Percentiles rank a stretch among this genome's conserved stretches.
These are phyloP conservation scores for Odocoileus hemionus DNA, from an alignment of 2,113 vertebrate species.

Conservation along the genomic window DNA sequence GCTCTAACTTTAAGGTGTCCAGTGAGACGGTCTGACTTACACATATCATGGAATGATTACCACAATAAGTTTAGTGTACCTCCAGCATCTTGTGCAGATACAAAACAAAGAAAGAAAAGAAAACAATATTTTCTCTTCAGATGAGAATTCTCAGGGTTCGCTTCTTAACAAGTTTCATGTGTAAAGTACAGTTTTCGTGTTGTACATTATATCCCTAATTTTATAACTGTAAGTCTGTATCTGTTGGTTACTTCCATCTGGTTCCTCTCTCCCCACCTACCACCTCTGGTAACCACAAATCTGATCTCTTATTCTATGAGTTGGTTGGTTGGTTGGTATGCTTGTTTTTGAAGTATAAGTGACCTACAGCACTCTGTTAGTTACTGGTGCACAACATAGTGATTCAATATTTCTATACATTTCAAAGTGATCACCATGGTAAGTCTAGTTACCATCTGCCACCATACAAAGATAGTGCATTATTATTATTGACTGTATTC, in stretches of 20 bases:
- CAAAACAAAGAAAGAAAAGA: neutral
- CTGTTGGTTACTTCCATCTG: neutral
- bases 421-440: neutral
- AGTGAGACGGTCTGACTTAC: neutral
- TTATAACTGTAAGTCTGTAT: neutral
- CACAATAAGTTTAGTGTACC: neutral
- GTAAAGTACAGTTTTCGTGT: neutral
- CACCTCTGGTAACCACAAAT: neutral
- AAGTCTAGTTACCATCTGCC: neutral
- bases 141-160: neutral
- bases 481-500: neutral
- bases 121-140: neutral
- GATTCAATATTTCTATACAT: neutral
- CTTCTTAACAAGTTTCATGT: neutral
- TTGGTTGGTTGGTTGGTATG: neutral
- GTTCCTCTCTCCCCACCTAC: neutral
- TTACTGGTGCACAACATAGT: neutral
- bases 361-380: neutral
- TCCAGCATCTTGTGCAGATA: neutral
- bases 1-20: neutral
- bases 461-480: neutral
- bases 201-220: neutral
- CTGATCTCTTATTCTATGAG: neutral
- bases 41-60: neutral
- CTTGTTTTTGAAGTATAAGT: neutral